Evolutionary conservation across 2,888 invertebrate genomes (phyloP).

Genomic region (Morpho achilles): DNA sequence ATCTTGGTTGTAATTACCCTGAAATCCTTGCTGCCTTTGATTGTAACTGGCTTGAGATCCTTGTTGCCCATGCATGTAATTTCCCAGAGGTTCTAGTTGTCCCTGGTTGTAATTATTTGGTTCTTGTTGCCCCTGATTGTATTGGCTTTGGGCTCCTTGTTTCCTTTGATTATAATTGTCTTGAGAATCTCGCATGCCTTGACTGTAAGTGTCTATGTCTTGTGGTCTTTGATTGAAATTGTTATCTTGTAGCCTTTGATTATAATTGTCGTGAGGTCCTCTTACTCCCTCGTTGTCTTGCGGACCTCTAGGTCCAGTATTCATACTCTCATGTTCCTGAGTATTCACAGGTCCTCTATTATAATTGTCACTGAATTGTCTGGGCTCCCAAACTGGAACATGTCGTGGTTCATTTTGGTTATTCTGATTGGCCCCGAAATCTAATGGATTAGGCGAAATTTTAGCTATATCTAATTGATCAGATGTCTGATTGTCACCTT

Average conservation of each 20-base stretch:
- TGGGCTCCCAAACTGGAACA: conserved; percentile 19
- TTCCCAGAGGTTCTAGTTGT: conserved; percentile 4
- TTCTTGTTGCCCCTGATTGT: conserved; percentile 7
- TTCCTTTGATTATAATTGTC: conserved; percentile 12
- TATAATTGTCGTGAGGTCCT: conserved; percentile 5
- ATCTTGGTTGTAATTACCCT: conserved; percentile 2
- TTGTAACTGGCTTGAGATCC: conserved; percentile 10
- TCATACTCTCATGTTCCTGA: conserved; percentile 14
- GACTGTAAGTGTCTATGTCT: conserved; percentile 8
- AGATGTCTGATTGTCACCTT: conserved; percentile 6
- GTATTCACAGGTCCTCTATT: conserved; percentile 12
- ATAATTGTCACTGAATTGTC: conserved; percentile 10
- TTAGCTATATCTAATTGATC: conserved; percentile 6
- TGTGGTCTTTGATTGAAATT: conserved; percentile 8
- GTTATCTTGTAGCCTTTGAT: conserved; percentile 9
- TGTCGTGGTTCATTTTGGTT: conserved; percentile 7
- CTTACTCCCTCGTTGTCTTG: conserved; percentile 6
- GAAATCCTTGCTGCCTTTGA: conserved; percentile 6
- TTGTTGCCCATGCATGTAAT: conserved; percentile 2
- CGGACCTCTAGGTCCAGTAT: conserved; percentile 15
- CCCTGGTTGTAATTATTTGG: conserved; percentile 17
- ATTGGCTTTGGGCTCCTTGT: conserved; percentile 8
- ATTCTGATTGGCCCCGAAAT: conserved; percentile 11
- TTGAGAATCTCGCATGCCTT: conserved; percentile 6
- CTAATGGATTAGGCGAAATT: conserved; percentile 7